Percentiles rank a stretch among this genome's conserved stretches.
Conservation (phyloP, 1,140 invertebrate genomes). For the Proctacanthus coquilletti region DNA sequence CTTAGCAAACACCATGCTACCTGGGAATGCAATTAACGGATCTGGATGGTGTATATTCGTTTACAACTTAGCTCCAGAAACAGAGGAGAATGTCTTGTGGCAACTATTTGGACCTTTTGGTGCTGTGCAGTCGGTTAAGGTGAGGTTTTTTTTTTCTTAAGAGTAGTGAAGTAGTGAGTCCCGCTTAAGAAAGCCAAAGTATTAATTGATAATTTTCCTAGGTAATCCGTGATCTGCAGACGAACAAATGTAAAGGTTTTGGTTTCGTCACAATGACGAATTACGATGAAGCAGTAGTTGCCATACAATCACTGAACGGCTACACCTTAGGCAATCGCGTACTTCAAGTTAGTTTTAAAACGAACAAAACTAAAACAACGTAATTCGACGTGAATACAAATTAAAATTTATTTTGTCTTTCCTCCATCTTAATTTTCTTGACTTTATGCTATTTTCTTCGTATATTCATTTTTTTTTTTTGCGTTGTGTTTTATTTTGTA, state of each 20-base stretch:
- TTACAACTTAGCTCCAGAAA: conserved; percentile 95
- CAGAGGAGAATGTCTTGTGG: conserved; percentile 97
- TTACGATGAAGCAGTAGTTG: conserved; percentile 94
- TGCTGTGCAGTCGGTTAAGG: conserved; percentile 95
- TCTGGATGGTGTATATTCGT: conserved; percentile 96
- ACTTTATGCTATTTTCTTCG: too few relatives aligned
- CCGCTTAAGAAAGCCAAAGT: too few relatives aligned
- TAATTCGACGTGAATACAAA: too few relatives aligned
- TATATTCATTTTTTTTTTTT: too few relatives aligned
- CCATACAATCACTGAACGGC: conserved; percentile 94
- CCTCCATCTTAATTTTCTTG: too few relatives aligned
- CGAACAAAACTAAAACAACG: conserved; percentile 81
- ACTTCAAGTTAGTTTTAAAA: conserved; percentile 97
- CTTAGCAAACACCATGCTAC: conserved; percentile 72
- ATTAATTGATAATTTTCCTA: conserved; percentile 7
- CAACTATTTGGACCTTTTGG: conserved; percentile 98
- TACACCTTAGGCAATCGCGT: conserved; percentile 94
- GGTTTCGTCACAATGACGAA: conserved; percentile 99
- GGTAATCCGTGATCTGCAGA: conserved; percentile 88
- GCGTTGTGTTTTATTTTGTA: too few relatives aligned
- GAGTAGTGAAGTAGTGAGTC: too few relatives aligned
- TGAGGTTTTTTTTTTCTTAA: conserved; percentile 7
- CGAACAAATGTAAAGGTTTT: conserved; percentile 99
- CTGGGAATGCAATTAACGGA: conserved; percentile 63
- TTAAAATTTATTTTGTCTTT: too few relatives aligned